Conservation (phyloP, 2,113 vertebrate species). For the Piliocolobus tephrosceles region DNA sequence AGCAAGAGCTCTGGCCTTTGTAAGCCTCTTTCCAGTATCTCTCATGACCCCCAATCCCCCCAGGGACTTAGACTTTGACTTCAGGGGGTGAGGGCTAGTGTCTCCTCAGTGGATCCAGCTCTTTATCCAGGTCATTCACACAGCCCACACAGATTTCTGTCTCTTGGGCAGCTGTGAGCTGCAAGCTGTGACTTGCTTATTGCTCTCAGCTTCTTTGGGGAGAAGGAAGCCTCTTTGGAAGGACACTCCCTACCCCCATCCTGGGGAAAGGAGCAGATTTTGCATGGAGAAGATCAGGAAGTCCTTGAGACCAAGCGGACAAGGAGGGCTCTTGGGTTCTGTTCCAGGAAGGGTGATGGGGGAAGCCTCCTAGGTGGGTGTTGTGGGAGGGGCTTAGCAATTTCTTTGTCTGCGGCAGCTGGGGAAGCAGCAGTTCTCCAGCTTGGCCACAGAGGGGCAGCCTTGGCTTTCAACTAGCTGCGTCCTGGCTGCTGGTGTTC, state of each 20-base stretch:
- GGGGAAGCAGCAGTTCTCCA: slow-evolving; percentile 7
- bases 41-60: no score
- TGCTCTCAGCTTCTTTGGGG: background rate
- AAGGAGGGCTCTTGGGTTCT: background rate
- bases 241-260: background rate
- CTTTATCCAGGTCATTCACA: background rate
- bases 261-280: background rate
- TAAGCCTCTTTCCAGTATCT: background rate
- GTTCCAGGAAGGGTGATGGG: background rate
- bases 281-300: background rate
- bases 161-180: background rate
- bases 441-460: slow-evolving; percentile 52
- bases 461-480: background rate
- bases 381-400: no score
- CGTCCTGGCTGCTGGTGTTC: background rate
- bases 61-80: background rate
- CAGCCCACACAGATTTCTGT: background rate
- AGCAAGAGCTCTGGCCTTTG: background rate
- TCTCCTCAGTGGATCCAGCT: background rate
- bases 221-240: background rate
- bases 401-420: background rate
- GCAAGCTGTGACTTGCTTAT: background rate
- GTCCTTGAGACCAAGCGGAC: background rate
- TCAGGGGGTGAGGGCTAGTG: background rate
- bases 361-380: background rate